Base-by-base conservation (phyloP, 2,888 invertebrate genomes). In the Drosophila formosana region DNA sequence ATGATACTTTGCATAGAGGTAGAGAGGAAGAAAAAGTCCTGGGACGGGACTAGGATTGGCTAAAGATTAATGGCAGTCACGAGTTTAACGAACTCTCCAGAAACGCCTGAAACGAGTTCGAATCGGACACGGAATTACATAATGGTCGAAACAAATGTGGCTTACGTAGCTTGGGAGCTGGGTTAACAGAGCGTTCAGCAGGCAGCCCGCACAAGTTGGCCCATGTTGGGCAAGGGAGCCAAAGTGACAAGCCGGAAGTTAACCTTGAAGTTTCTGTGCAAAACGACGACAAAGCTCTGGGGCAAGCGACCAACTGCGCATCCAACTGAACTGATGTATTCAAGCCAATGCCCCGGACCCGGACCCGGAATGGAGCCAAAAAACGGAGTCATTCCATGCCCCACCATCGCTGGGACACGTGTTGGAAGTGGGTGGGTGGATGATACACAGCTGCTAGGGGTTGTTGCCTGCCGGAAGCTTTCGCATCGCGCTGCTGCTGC, bases 241-340 rank as follows among this genome's bases (percentile, higher is more conserved):
- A 55, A 66, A 66, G 53, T 60, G 66, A 57, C 67, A 66, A 66
- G 70, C 69, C 68, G 75, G 75, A 82, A 71, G 80, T 73, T 88
- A 86, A 89, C 88, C 88, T 88, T 88, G 88, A 88, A 80, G 86
- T 86, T 75, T 56, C 6, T 30, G 30, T 30, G 30, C 62, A 18
- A 49, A 61, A 66, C 46, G 66, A 55, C 13, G 53, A 68, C 57
- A 60, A 85, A 66, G 74, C 64, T 72, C 9, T 26, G 43, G 53
- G 63, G 39, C 74, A 75, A 78, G 39, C 74, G 72, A 78, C 72
- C 73, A 75, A 80, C 80, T 88, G 75, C 80, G 80, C 88, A 75
- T 28, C 55, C 18, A 57, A 60, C 43, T 64, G 65, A 76, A 72
- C 81, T 7, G 39, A 41, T 41, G 18, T 41, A 69, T 66, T 76